These are phyloP conservation scores for Silurus glanis DNA, from an alignment of 2,113 vertebrate species.

Conservation along the genomic window DNA sequence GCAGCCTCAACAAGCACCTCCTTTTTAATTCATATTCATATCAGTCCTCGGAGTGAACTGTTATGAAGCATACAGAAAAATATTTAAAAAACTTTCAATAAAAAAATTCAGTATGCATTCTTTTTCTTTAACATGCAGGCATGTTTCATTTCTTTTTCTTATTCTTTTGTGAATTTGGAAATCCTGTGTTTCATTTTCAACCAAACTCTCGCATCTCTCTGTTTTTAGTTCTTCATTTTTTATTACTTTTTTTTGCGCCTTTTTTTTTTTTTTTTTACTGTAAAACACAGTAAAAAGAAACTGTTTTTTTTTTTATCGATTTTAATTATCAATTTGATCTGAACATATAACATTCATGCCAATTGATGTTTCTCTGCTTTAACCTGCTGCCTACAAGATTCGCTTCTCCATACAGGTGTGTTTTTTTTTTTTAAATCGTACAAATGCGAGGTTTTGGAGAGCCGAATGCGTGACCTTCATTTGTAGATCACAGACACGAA, in stretches of 20 bases:
- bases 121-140: constrained; percentile 73
- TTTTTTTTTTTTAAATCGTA: background rate
- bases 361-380: background rate
- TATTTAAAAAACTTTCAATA: constrained; percentile 23
- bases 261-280: constrained; percentile 1
- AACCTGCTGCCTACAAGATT: background rate
- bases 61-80: constrained; percentile 28
- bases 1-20: constrained; percentile 14
- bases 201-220: constrained; percentile 23
- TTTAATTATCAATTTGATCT: background rate
- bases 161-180: constrained; percentile 23
- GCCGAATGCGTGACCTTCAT: background rate
- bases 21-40: constrained; percentile 13
- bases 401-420: background rate
- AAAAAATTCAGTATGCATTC: constrained; percentile 45
- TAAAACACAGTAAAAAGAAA: background rate
- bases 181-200: constrained; percentile 27
- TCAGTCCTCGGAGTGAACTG: background rate
- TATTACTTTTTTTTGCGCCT: background rate
- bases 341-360: background rate
- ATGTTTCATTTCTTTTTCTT: constrained; percentile 60
- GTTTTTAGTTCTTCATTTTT: background rate
- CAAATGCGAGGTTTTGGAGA: background rate
- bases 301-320: background rate
- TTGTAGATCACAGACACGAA: constrained; percentile 3